Evolutionary conservation across 2,113 vertebrate genomes (phyloP).

Genomic region (Pyrgilauda ruficollis): DNA sequence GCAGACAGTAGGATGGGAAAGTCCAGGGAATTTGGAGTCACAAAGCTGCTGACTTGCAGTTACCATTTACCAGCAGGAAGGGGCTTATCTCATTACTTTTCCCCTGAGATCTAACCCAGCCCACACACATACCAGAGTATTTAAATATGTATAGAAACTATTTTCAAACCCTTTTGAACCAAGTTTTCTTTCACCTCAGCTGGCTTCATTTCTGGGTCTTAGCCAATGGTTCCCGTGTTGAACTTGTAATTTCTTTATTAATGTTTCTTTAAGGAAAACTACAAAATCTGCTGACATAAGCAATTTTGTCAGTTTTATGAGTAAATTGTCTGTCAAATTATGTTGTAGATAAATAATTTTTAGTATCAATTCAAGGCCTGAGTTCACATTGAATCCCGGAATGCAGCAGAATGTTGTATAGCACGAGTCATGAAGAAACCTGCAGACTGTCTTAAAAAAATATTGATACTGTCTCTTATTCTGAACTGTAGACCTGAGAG

Average conservation of each 20-base stretch:
- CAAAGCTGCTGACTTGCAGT: conserved; percentile 17
- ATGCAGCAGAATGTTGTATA: not conserved
- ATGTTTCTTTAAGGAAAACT: not conserved
- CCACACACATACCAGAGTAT: not conserved
- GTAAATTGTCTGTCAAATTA: not conserved
- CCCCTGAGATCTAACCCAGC: not conserved
- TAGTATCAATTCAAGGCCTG: not conserved
- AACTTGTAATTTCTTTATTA: not conserved
- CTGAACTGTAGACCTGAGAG: not conserved
- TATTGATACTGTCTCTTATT: not conserved
- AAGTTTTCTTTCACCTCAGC: not conserved
- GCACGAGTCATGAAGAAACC: not conserved
- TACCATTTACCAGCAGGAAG: not conserved
- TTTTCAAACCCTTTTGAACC: not conserved
- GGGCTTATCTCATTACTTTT: not conserved
- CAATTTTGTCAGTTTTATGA: not conserved
- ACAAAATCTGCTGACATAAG: not conserved
- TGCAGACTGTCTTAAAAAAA: not conserved
- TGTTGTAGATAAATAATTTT: not conserved
- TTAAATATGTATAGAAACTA: not conserved
- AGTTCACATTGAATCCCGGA: not conserved
- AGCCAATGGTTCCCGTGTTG: not conserved
- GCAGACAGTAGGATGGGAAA: not conserved
- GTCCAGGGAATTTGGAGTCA: not conserved
- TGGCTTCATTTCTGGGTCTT: not conserved